Evolutionary conservation across 2,113 vertebrate species (phyloP).

Genomic region (Shinisaurus crocodilurus): DNA sequence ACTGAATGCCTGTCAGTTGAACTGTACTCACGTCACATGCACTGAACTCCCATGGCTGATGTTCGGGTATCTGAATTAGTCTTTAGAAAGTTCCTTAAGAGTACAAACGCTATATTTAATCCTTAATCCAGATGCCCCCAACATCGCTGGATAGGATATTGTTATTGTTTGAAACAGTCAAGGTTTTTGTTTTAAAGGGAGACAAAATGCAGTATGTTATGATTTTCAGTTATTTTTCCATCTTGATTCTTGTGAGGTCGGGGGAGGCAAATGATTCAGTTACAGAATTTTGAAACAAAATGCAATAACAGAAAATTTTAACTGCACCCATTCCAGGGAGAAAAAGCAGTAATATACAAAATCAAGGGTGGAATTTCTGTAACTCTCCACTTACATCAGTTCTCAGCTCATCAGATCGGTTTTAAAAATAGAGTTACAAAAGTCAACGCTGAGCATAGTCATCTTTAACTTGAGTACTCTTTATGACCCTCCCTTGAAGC

Average conservation of each 20-base stretch:
- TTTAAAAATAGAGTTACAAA: constrained; percentile 13
- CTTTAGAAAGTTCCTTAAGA: not conserved
- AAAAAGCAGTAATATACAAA: not conserved
- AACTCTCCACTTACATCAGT: constrained; percentile 16
- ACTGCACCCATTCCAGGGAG: not conserved
- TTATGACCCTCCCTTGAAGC: constrained; percentile 7
- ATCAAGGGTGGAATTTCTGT: constrained; percentile 1
- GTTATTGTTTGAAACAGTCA: not conserved
- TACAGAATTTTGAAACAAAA: not conserved
- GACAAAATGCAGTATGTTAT: not conserved
- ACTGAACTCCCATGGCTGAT: not conserved
- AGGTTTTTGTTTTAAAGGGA: not conserved
- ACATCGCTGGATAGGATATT: not conserved
- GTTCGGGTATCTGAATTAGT: not conserved
- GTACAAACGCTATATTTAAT: not conserved
- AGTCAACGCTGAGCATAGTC: not conserved
- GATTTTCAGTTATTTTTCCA: not conserved
- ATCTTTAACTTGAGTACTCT: constrained; percentile 13
- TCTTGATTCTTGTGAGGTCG: not conserved
- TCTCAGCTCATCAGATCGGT: constrained; percentile 18
- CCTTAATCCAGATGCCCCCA: not conserved
- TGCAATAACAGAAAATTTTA: not conserved
- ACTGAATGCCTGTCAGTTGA: not conserved
- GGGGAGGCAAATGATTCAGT: not conserved
- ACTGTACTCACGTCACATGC: not conserved